Evolutionary conservation across 2,113 vertebrate genomes (phyloP).

Genomic region (Xenopus borealis): DNA sequence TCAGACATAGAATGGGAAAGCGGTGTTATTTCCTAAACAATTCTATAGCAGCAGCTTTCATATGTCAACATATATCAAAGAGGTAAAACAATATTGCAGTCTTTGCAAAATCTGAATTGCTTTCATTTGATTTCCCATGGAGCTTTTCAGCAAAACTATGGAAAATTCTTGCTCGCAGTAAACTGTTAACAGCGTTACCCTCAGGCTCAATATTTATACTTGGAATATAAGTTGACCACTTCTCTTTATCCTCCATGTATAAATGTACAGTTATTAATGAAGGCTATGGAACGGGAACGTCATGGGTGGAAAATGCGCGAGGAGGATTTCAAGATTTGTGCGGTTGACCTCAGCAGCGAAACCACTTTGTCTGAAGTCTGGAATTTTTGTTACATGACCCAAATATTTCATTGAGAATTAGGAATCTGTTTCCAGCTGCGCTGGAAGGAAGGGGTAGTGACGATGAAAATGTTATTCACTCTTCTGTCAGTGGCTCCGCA

Average conservation of each 20-base stretch:
- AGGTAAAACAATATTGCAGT: not conserved
- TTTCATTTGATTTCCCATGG: slow-evolving; percentile 16
- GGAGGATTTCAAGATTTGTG: not conserved
- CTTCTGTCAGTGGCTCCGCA: too few species aligned
- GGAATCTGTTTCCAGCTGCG: too few species aligned
- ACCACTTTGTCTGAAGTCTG: not conserved
- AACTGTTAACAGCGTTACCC: not conserved
- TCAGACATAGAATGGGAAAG: not conserved
- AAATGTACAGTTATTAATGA: not conserved
- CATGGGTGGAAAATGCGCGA: too few species aligned
- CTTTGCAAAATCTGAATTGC: not conserved
- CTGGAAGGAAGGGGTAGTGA: too few species aligned
- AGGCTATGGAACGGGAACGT: too few species aligned
- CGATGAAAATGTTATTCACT: too few species aligned
- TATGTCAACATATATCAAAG: not conserved
- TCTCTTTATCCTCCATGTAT: not conserved
- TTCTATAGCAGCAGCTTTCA: not conserved
- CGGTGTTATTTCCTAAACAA: slow-evolving; percentile 12
- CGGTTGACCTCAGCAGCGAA: not conserved
- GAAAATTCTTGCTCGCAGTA: too few species aligned
- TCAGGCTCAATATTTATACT: not conserved
- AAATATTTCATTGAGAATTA: too few species aligned
- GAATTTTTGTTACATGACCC: not conserved
- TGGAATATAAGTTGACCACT: not conserved
- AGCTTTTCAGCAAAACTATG: not conserved